These are phyloP conservation scores for Telmatherina bonti DNA, from an alignment of 2,797 vertebrate species.

Conservation along the genomic window DNA sequence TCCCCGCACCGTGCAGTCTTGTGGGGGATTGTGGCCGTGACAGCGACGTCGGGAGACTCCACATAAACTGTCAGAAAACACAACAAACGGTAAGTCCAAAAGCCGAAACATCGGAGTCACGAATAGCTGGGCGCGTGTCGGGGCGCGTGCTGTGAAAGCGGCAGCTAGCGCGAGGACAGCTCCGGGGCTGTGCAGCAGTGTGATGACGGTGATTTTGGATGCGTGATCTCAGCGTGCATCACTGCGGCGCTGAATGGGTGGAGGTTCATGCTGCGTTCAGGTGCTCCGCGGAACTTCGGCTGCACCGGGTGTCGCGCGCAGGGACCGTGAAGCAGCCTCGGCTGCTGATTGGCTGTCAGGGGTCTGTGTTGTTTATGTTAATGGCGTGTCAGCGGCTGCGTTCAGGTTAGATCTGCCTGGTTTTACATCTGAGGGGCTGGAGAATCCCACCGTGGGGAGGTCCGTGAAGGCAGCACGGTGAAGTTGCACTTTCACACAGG, in stretches of 20 bases:
- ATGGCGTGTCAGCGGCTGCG: too few relatives aligned
- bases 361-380: not conserved
- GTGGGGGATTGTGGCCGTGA: constrained; percentile 82
- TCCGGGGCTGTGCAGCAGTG: constrained; percentile 46
- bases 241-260: constrained; percentile 50
- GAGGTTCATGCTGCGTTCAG: constrained; percentile 64
- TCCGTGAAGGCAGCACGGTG: constrained; percentile 26
- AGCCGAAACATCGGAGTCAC: constrained; percentile 3
- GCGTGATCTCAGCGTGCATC: constrained; percentile 73
- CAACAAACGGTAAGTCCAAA: constrained; percentile 81
- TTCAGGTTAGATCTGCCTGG: too few relatives aligned
- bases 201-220: constrained; percentile 79
- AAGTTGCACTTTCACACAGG: constrained; percentile 57
- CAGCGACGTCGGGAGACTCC: constrained; percentile 76
- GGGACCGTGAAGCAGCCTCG: too few relatives aligned
- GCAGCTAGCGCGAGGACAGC: not conserved
- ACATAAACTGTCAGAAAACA: constrained; percentile 80
- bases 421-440: too few relatives aligned
- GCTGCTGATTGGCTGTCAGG: too few relatives aligned
- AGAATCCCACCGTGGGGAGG: not conserved
- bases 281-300: constrained; percentile 58
- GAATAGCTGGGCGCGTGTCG: not conserved
- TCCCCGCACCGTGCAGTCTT: too few relatives aligned
- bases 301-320: not conserved
- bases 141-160: accelerated